phyloP scores from a whole-genome alignment of 2,797 vertebrate genomes.

The Coranthus polyacanthus region DNA sequence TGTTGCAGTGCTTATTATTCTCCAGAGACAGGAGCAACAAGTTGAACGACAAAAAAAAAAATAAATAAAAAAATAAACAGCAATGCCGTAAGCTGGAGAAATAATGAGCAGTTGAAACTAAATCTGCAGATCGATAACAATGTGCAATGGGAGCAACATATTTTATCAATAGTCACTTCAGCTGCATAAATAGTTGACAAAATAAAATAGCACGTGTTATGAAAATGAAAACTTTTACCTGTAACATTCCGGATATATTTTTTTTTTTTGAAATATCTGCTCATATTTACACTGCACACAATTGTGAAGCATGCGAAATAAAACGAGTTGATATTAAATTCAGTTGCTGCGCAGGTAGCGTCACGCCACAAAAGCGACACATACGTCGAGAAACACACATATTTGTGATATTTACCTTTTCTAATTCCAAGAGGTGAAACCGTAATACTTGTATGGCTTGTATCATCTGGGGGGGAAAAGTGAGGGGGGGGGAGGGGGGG shows the following conservation, averaged over 20 bases:
- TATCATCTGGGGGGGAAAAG: conserved; percentile 92
- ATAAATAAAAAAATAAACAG: conserved; percentile 73
- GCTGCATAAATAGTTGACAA: conserved; percentile 45
- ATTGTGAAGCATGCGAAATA: no score
- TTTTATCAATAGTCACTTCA: conserved; percentile 54
- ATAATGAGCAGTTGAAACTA: conserved; percentile 80
- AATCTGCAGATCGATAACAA: conserved; percentile 78
- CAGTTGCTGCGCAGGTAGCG: no score
- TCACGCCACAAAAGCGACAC: neutral
- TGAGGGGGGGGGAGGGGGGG: no score
- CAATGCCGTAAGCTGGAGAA: conserved; percentile 59
- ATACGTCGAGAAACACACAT: neutral
- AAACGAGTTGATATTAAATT: neutral
- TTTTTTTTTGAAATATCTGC: neutral
- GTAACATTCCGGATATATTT: conserved; percentile 21
- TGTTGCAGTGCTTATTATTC: conserved; percentile 93
- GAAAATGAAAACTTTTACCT: conserved; percentile 20
- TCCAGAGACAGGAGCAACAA: conserved; percentile 95
- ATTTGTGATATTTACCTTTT: conserved; percentile 92
- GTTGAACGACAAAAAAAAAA: conserved; percentile 86
- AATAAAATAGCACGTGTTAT: conserved; percentile 46
- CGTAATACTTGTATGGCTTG: conserved; percentile 99
- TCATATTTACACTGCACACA: conserved; percentile 1
- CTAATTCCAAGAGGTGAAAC: conserved; percentile 99
- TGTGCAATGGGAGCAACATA: conserved; percentile 49